Conservation (phyloP, 2,888 invertebrate species). For the Trachelus tabidus region DNA sequence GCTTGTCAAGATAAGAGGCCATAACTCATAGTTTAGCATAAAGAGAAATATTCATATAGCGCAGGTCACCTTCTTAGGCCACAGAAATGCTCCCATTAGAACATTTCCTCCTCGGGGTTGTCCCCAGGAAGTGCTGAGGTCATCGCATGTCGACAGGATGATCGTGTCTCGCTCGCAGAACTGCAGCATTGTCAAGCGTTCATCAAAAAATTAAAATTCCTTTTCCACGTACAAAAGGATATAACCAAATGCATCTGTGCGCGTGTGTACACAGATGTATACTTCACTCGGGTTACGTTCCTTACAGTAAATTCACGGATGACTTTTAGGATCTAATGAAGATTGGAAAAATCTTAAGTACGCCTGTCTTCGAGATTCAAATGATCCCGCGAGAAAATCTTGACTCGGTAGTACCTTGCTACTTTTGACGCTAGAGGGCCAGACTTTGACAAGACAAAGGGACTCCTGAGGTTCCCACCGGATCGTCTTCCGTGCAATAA, state of each 20-base stretch:
- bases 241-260: background rate
- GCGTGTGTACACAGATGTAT: background rate
- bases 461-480: constrained; percentile 37
- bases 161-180: background rate
- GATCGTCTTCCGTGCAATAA: constrained; percentile 44
- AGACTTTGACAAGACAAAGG: background rate
- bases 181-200: background rate
- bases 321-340: background rate
- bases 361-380: background rate
- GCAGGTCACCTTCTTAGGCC: constrained; percentile 1
- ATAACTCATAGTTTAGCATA: background rate
- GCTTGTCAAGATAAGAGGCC: background rate
- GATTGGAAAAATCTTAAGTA: background rate
- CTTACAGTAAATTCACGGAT: background rate
- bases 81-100: constrained; percentile 45
- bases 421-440: background rate
- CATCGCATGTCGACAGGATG: constrained; percentile 46
- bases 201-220: background rate
- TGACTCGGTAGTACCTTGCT: background rate
- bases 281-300: background rate
- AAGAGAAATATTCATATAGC: background rate
- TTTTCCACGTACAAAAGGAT: background rate
- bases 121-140: constrained; percentile 54
- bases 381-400: background rate
- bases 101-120: constrained; percentile 46